Conservation (phyloP, 2,888 invertebrate species). For the Archips xylosteana region DNA sequence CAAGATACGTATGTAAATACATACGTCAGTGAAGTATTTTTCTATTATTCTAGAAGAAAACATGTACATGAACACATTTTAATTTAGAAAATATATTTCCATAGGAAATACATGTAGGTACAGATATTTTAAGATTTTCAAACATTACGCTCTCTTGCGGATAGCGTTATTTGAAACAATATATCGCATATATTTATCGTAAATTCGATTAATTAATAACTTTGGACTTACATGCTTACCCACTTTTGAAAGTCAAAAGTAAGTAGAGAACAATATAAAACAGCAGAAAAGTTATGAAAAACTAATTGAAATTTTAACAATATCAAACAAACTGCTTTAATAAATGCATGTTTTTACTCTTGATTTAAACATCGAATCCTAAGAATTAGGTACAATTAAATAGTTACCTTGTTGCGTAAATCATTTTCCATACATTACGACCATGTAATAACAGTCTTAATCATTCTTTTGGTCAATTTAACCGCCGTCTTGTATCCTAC, state of each 20-base stretch:
- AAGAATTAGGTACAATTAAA: too few relatives aligned
- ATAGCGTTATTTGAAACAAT: not conserved
- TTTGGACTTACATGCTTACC: not conserved
- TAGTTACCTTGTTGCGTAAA: not conserved
- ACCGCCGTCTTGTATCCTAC: not conserved
- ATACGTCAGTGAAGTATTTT: not conserved
- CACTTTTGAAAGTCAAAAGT: not conserved
- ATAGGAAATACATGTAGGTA: slow-evolving; percentile 15
- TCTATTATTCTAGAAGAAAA: not conserved
- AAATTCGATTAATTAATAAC: not conserved
- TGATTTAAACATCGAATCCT: too few relatives aligned
- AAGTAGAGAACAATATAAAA: not conserved
- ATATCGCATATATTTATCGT: not conserved
- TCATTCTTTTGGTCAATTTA: not conserved
- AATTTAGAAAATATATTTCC: slow-evolving; percentile 16
- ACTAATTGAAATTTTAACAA: too few relatives aligned
- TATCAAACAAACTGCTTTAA: too few relatives aligned
- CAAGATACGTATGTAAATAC: not conserved
- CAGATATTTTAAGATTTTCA: not conserved
- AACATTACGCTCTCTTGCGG: not conserved
- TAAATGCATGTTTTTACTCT: too few relatives aligned
- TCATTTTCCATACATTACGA: not conserved
- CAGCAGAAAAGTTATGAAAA: not conserved
- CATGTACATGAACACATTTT: slow-evolving; percentile 25
- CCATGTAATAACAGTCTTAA: slow-evolving; percentile 1